phyloP scores from a whole-genome alignment of 2,113 vertebrate genomes.

The Oryzias melastigma region DNA sequence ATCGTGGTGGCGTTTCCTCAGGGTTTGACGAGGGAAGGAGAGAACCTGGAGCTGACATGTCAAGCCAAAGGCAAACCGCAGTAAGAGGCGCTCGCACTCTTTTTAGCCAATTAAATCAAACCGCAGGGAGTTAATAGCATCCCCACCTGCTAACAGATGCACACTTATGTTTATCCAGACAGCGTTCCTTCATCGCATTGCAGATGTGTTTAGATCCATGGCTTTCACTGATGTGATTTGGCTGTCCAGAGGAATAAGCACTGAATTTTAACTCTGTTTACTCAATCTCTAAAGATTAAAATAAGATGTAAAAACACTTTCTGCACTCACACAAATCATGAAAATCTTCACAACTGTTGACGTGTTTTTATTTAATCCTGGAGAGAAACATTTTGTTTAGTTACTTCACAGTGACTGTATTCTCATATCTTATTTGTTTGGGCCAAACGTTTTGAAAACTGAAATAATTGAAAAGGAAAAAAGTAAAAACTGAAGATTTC shows the following conservation, averaged over 20 bases:
- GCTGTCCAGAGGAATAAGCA: background rate
- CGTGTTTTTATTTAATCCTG: background rate
- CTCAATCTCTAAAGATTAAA: background rate
- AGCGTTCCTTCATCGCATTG: background rate
- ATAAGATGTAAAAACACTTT: background rate
- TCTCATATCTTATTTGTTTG: too few relatives aligned
- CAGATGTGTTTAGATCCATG: background rate
- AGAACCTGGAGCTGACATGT: conserved; percentile 90
- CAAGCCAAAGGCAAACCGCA: conserved; percentile 91
- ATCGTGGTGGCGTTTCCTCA: conserved; percentile 90
- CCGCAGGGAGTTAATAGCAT: background rate
- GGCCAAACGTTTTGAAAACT: too few relatives aligned
- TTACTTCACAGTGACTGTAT: too few relatives aligned
- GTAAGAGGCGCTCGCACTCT: conserved; percentile 74
- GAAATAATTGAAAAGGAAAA: too few relatives aligned
- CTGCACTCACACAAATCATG: background rate
- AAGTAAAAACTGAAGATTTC: too few relatives aligned
- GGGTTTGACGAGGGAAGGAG: conserved; percentile 93
- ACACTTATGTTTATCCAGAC: background rate
- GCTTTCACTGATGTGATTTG: background rate
- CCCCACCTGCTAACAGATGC: background rate
- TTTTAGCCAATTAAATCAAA: conserved; percentile 16
- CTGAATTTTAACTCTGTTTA: too few relatives aligned
- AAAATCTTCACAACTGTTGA: background rate
- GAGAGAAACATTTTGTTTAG: too few relatives aligned